Base-by-base conservation (phyloP, 2,113 vertebrate species). In the Neofelis nebulosa region DNA sequence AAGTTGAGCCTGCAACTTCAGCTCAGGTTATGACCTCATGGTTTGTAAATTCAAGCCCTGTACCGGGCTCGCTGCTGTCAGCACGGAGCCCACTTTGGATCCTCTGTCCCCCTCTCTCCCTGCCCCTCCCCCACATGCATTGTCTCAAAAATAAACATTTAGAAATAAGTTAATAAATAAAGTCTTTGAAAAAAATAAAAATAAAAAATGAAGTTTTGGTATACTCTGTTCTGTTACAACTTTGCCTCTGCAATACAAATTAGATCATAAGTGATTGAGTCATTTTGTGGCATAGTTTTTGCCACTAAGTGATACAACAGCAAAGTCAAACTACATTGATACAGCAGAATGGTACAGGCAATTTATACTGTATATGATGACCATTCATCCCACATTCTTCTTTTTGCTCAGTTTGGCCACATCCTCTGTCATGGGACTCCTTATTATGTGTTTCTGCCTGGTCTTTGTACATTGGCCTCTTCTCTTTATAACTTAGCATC, bases 221-320 rank as follows among this genome's bases (percentile, higher is more conserved):
- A 25, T 79, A 33, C 27, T 95, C 9, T 91, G 11, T 78, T 74
- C 48, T 93, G 6, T 93, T 79, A 57, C 45, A 91, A 14, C 48
- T 50, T 96, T 52, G 52, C 88, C 95, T 96, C 29, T 93, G 41
- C 36, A 93, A 63, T 27, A 95, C 14, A 74, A 63, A 73, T 94
- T 92, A 87, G 38, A 31, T 95, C 25, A 50, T 91, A 86, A 68
- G 31, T 80, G 52, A 69, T 38, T 52, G 36, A 41, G 27, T 79
- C 83, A 82, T 68, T 94, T 91, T 95, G 71, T 91, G 48, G 19
- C 38, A 31, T 68, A 68, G 55, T 88, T 57, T 87, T 52, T 96
- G 57, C 57, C 33, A 57, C 41, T 65, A 93, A 79, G 29, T 52
- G 73, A 66, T 71, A 48, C 0, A 89, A 10, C 6, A 57, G 33